phyloP scores from a whole-genome alignment of 2,797 vertebrate species.

The Buphagus erythrorhynchus region DNA sequence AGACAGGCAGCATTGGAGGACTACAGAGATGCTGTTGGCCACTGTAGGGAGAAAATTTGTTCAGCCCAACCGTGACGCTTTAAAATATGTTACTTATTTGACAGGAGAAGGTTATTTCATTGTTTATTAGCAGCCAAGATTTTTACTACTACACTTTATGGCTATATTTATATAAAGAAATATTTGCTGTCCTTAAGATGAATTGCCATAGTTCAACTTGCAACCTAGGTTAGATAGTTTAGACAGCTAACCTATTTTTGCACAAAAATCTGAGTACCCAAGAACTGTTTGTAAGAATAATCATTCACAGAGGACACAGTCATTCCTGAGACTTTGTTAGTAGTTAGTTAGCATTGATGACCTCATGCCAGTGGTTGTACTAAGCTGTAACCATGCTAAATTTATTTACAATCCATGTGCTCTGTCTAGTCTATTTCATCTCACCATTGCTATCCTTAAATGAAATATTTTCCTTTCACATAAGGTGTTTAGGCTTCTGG shows the following conservation, averaged over 20 bases:
- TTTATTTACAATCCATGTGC: not conserved
- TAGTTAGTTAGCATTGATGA: not conserved
- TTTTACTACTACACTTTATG: not conserved
- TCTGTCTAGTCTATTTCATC: not conserved
- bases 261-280: not conserved
- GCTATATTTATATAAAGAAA: not conserved
- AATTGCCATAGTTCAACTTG: not conserved
- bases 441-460: not conserved
- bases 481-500: not conserved
- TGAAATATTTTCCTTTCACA: not conserved
- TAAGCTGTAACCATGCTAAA: not conserved
- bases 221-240: not conserved
- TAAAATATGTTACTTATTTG: not conserved
- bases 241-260: not conserved
- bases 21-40: not conserved
- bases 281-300: not conserved
- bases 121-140: not conserved
- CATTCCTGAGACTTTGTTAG: not conserved
- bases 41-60: not conserved
- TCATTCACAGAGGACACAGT: not conserved
- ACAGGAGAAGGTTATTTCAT: not conserved
- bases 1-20: fast-evolving
- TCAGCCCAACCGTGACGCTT: not conserved
- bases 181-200: not conserved
- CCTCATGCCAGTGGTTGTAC: not conserved